phyloP scores from a whole-genome alignment of 2,888 invertebrate genomes.

The Allophyes oxyacanthae region DNA sequence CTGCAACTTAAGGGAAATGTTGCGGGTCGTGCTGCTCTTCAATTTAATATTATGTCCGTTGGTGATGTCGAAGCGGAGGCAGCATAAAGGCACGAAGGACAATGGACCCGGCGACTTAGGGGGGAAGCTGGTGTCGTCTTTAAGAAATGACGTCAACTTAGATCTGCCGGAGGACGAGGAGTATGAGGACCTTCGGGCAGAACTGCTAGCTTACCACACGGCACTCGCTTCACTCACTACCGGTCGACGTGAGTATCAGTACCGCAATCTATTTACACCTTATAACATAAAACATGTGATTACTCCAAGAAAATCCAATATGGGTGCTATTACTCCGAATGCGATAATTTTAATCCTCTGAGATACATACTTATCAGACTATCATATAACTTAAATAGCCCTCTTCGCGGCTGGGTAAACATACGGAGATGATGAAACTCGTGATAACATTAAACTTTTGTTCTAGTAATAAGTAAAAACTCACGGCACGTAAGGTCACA shows the following conservation, averaged over 20 bases:
- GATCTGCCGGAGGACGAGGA: constrained; percentile 81
- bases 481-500: no score
- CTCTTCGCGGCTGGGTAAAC: no score
- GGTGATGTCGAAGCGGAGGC: constrained; percentile 34
- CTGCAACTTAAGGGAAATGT: constrained; percentile 66
- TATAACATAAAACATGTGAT: constrained; percentile 1
- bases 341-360: no score
- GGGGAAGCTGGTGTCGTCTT: constrained; percentile 61
- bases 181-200: constrained; percentile 82
- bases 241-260: constrained; percentile 61
- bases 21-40: constrained; percentile 61
- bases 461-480: no score
- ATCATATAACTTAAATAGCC: no score
- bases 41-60: constrained; percentile 58
- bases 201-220: constrained; percentile 79
- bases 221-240: constrained; percentile 70
- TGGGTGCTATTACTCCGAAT: no score
- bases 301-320: background rate
- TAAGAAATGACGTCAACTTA: constrained; percentile 75
- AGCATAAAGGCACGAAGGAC: constrained; percentile 22
- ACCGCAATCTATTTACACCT: background rate
- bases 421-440: no score
- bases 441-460: no score
- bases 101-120: constrained; percentile 60
- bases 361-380: no score